Conservation (phyloP, 1,140 invertebrate genomes). For the Drosophila takahashii region DNA sequence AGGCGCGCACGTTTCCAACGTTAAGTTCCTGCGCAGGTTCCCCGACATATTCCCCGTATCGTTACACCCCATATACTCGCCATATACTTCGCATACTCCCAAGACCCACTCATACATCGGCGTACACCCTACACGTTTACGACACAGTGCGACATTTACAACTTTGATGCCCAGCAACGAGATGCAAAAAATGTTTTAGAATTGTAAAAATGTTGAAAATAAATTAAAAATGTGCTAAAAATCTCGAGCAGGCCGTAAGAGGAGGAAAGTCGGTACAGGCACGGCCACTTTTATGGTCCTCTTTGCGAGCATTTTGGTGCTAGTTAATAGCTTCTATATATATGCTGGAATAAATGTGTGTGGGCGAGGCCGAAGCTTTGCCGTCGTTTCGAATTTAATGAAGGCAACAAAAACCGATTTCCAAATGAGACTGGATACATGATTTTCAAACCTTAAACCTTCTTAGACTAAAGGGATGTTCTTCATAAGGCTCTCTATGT, state of each 20-base stretch:
- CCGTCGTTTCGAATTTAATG: constrained; percentile 39
- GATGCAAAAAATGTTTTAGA: constrained; percentile 58
- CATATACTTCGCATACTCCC: not conserved
- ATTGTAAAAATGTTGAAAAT: constrained; percentile 82
- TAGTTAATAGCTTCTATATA: constrained; percentile 51
- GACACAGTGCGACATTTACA: constrained; percentile 81
- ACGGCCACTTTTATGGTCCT: constrained; percentile 48
- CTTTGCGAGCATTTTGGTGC: constrained; percentile 61
- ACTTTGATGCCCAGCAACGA: constrained; percentile 75
- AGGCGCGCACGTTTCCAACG: constrained; percentile 71
- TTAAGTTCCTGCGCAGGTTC: constrained; percentile 45
- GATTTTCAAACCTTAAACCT: constrained; percentile 3
- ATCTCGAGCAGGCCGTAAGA: constrained; percentile 42
- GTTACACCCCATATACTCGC: constrained; percentile 61
- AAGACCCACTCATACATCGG: constrained; percentile 8
- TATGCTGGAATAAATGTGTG: constrained; percentile 31
- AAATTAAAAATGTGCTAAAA: constrained; percentile 80
- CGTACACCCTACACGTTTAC: constrained; percentile 53
- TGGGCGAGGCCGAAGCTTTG: constrained; percentile 29
- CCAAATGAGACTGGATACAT: constrained; percentile 12
- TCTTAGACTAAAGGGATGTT: not conserved
- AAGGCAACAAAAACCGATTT: constrained; percentile 43
- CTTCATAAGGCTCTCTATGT: not conserved
- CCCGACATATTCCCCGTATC: constrained; percentile 50
- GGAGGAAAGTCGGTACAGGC: constrained; percentile 13